Evolutionary conservation across 2,797 vertebrate genomes (phyloP), one percentile per base, ranked within the genome.

Genomic region (Oreonectes daqikongensis): DNA sequence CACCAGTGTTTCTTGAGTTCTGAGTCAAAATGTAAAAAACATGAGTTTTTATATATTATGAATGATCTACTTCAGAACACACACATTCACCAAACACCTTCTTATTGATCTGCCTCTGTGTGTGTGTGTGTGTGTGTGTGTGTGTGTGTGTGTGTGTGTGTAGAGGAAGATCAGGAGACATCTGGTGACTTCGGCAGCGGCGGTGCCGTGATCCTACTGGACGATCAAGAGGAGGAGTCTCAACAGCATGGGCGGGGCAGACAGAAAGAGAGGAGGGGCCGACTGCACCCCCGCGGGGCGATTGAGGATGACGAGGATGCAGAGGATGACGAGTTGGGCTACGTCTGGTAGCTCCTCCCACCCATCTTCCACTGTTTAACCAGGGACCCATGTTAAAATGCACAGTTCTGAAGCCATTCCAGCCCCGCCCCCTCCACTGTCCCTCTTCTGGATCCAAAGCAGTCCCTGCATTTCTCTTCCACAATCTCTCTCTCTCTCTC

Each of bases 161-260:
- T 88, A 97, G 96, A 97, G 75, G 96, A 97, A 86, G 96, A 98
- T 71, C 95, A 96, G 86, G 96, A 99, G 89, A 96, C 93, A 40
- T 99, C 97, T 1, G 97, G 97, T 63, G 97, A 98, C 84, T 97
- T 96, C 17, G 96, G 96, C 86, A 98, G 97, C 0, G 96, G 97
- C 0, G 94, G 95, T 38, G 89, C 93, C 0, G 95, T 96, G 84
- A 92, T 96, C 69, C 92, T 98, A 81, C 86, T 96, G 12, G 95
- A 94, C 55, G 96, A 98, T 85, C 93, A 96, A 75, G 92, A 94
- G 3, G 94, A 94, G 87, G 91, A 90, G 86, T 89, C 91, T 82
- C 89, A 89, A 46, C 91, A 88, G 81, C 90, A 75, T 5, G 88
- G 84, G 57, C 87, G 85, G 53, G 87, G 86, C 72, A 88, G 92